phyloP scores from a whole-genome alignment of 2,113 vertebrate species.

The Carlito syrichta region DNA sequence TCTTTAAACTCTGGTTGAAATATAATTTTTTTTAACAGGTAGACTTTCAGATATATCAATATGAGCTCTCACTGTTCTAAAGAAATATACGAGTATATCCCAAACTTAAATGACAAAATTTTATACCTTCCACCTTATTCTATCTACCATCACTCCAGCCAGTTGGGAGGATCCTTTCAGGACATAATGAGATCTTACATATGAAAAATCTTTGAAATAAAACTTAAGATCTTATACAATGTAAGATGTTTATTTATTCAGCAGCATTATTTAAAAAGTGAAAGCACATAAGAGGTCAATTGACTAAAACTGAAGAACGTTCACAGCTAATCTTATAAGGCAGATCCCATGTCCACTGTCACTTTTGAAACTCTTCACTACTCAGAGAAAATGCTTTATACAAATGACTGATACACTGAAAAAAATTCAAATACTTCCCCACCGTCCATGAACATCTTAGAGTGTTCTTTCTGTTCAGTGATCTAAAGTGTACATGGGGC shows the following conservation, averaged over 20 bases:
- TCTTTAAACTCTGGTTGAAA: background rate
- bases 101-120: background rate
- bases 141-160: background rate
- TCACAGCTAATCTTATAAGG: background rate
- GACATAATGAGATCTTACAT: background rate
- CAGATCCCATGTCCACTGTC: background rate
- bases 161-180: background rate
- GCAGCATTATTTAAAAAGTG: background rate
- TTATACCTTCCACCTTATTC: background rate
- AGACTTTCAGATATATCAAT: background rate
- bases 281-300: background rate
- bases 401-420: background rate
- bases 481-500: background rate
- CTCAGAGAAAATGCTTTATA: background rate
- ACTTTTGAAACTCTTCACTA: background rate
- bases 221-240: background rate
- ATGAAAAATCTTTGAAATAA: background rate
- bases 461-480: constrained; percentile 19
- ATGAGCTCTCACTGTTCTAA: background rate
- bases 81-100: background rate
- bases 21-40: background rate
- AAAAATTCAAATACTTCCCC: background rate
- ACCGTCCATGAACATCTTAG: background rate
- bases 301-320: background rate
- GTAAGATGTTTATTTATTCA: background rate